Percentiles rank a stretch among this genome's conserved stretches.
Evolutionary conservation across 2,113 vertebrate species (phyloP).

Genomic region (Psettodes erumei): DNA sequence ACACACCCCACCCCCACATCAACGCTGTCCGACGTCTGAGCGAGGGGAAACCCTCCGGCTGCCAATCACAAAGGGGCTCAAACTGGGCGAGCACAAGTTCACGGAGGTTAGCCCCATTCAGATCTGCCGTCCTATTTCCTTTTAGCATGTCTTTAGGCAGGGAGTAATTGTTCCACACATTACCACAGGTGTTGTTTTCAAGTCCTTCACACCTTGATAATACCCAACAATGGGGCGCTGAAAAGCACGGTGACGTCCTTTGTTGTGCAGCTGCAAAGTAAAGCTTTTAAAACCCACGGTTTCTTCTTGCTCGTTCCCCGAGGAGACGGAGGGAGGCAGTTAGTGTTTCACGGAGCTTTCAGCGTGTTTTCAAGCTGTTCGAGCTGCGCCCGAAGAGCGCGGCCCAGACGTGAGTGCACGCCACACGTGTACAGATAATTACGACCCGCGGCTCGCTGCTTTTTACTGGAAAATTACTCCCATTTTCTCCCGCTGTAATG

Average conservation of each 20-base stretch:
- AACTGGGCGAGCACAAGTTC: slow-evolving; percentile 63
- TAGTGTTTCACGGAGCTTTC: slow-evolving; percentile 66
- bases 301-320: slow-evolving; percentile 66
- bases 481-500: slow-evolving; percentile 36
- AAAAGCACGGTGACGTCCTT: slow-evolving; percentile 78
- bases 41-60: slow-evolving; percentile 47
- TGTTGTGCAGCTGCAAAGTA: slow-evolving; percentile 80
- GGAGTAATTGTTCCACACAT: slow-evolving; percentile 75
- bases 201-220: slow-evolving; percentile 84
- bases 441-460: slow-evolving; percentile 16
- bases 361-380: slow-evolving; percentile 61
- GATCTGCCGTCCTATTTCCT: slow-evolving; percentile 72
- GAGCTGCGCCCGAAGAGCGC: slow-evolving; percentile 43
- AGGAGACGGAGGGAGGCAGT: slow-evolving; percentile 62
- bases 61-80: slow-evolving; percentile 66
- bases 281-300: slow-evolving; percentile 71
- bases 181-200: slow-evolving; percentile 83
- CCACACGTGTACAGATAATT: slow-evolving; percentile 51
- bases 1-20: slow-evolving; percentile 4
- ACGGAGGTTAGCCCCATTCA: slow-evolving; percentile 68
- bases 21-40: slow-evolving; percentile 21
- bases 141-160: slow-evolving; percentile 74
- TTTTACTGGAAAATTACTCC: slow-evolving; percentile 27
- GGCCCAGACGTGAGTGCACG: slow-evolving; percentile 29
- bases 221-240: slow-evolving; percentile 77